These are phyloP conservation scores for Notechis scutatus DNA, from an alignment of 2,113 vertebrate genomes.

Conservation along the genomic window DNA sequence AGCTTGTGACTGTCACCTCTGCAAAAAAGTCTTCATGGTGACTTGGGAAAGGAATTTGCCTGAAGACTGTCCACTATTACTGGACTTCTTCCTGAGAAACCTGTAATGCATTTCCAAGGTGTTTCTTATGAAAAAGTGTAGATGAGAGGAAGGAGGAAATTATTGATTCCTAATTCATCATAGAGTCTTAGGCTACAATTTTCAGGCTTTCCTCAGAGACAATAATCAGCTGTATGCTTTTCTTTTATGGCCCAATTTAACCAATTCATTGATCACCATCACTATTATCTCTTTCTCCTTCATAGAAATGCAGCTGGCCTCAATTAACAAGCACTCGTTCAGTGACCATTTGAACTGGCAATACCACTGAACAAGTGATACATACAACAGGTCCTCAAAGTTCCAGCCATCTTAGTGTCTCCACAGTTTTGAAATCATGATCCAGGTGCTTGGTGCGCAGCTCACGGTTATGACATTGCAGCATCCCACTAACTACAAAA, in stretches of 20 bases:
- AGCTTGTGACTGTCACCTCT: neutral
- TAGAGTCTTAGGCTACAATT: neutral
- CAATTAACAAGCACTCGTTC: neutral
- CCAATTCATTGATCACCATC: neutral
- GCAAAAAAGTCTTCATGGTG: neutral
- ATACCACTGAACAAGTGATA: neutral
- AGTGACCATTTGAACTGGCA: neutral
- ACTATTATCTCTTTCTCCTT: neutral
- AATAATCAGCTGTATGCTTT: neutral
- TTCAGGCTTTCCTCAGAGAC: neutral
- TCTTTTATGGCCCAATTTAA: neutral
- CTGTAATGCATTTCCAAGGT: neutral
- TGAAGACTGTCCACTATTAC: neutral
- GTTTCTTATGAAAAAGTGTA: neutral
- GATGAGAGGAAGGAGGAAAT: neutral
- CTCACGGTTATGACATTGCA: neutral
- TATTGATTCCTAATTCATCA: neutral
- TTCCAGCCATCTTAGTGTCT: neutral
- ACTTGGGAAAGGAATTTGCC: neutral
- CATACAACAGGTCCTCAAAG: neutral
- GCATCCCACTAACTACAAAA: neutral
- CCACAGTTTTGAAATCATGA: neutral
- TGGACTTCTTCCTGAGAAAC: neutral
- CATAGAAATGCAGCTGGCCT: neutral
- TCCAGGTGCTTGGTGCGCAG: neutral